Evolutionary conservation across 2,888 invertebrate genomes (phyloP).

Genomic region (Leptura quadrifasciata): DNA sequence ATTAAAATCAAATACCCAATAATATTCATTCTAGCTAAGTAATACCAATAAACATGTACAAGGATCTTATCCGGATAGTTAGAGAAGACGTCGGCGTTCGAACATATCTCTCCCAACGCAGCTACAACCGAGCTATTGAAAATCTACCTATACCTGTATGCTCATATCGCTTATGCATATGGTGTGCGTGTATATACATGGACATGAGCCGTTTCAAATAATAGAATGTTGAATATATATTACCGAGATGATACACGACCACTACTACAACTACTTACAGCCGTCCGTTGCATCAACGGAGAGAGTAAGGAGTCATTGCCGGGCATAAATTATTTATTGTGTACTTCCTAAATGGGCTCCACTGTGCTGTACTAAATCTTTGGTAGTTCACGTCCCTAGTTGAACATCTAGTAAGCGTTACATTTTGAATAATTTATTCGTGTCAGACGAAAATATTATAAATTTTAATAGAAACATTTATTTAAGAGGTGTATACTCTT

Average conservation of each 20-base stretch:
- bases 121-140: neutral
- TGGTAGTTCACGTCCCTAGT: conserved; percentile 1
- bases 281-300: conserved; percentile 49
- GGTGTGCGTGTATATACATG: neutral
- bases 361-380: neutral
- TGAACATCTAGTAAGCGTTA: conserved; percentile 14
- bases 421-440: conserved; percentile 27
- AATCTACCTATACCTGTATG: conserved; percentile 9
- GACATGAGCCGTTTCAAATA: conserved; percentile 31
- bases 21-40: conserved; percentile 10
- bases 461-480: neutral
- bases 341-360: conserved; percentile 26
- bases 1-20: conserved; percentile 18
- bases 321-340: conserved; percentile 26
- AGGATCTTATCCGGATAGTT: conserved; percentile 16
- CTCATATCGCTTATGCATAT: neutral
- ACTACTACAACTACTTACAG: conserved; percentile 35
- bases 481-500: neutral
- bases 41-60: conserved; percentile 1
- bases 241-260: conserved; percentile 47
- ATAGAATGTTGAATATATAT: conserved; percentile 41
- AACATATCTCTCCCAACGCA: neutral
- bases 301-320: conserved; percentile 20
- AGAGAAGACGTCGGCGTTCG: conserved; percentile 8
- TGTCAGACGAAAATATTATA: neutral